Percentiles rank a stretch among this genome's conserved stretches.
These are phyloP conservation scores for Falco biarmicus DNA, from an alignment of 2,797 vertebrate genomes.

Conservation along the genomic window DNA sequence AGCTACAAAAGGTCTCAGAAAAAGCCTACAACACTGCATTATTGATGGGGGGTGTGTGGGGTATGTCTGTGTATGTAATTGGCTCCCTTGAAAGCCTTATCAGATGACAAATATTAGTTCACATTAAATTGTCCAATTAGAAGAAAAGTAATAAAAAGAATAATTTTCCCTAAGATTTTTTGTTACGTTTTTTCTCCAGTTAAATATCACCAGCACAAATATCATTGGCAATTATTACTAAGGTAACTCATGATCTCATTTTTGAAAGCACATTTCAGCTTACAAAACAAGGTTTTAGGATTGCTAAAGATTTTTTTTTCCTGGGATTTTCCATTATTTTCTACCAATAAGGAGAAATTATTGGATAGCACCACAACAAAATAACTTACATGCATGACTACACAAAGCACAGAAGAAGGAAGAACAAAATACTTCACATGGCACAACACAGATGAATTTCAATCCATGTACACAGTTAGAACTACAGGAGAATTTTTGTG, in stretches of 20 bases:
- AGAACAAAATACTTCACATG: not conserved
- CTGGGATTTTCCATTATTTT: not conserved
- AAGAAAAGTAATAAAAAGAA: slow-evolving; percentile 38
- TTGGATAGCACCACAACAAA: not conserved
- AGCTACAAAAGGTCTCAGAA: slow-evolving; percentile 36
- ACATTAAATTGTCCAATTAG: slow-evolving; percentile 70
- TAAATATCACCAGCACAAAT: slow-evolving; percentile 34
- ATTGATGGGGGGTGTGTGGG: not conserved
- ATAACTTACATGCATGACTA: not conserved
- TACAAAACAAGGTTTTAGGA: not conserved
- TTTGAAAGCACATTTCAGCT: not conserved
- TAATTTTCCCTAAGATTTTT: slow-evolving; percentile 49
- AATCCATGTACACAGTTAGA: rapidly evolving
- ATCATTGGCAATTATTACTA: slow-evolving; percentile 60
- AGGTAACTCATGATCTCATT: slow-evolving; percentile 11
- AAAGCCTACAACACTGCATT: slow-evolving; percentile 39
- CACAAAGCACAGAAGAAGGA: not conserved
- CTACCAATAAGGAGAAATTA: not conserved
- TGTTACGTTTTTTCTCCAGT: not conserved
- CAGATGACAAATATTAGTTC: slow-evolving; percentile 63
- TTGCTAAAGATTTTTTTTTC: not conserved
- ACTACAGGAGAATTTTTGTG: not conserved
- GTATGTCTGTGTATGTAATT: slow-evolving; percentile 39
- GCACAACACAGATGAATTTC: not conserved
- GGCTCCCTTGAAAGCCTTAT: slow-evolving; percentile 71